A percentile compares a stretch with the other conserved stretches of the same genome.
Conservation (phyloP, 2,888 invertebrate genomes). For the Zygothrica quintamaculata region DNA sequence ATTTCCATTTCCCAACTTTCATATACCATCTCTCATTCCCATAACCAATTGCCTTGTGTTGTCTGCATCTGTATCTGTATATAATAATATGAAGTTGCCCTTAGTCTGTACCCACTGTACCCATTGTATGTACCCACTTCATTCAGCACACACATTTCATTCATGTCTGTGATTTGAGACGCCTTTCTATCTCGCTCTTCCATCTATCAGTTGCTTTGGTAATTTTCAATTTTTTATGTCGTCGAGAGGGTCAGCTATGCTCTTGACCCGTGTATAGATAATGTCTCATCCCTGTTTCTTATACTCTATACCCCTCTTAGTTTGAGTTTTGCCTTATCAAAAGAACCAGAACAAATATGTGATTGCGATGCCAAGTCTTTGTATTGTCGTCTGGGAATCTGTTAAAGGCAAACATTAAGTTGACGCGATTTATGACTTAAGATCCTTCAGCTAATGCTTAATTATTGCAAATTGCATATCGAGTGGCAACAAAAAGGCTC, state of each 20-base stretch:
- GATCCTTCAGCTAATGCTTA: constrained; percentile 65
- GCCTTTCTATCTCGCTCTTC: too few species aligned
- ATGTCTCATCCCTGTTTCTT: constrained; percentile 1
- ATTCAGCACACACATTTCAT: constrained; percentile 73
- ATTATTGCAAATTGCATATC: constrained; percentile 80
- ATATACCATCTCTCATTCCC: constrained; percentile 17
- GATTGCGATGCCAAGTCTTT: constrained; percentile 31
- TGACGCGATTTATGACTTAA: constrained; percentile 48
- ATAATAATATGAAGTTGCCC: too few species aligned
- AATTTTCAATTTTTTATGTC: constrained; percentile 69
- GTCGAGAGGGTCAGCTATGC: constrained; percentile 57
- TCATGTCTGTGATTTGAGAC: constrained; percentile 70
- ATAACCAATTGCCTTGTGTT: constrained; percentile 24
- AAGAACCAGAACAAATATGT: constrained; percentile 22
- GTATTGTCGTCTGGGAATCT: neutral
- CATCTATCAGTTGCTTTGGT: constrained; percentile 45
- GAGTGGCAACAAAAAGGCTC: constrained; percentile 20
- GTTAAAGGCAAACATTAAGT: constrained; percentile 16
- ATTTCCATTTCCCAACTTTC: constrained; percentile 30
- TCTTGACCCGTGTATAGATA: constrained; percentile 65
- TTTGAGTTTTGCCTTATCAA: constrained; percentile 46
- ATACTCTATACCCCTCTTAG: neutral
- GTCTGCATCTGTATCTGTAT: too few species aligned
- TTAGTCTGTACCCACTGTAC: constrained; percentile 12
- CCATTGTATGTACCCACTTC: constrained; percentile 69